phyloP scores from a whole-genome alignment of 2,113 vertebrate genomes.

The Hydrolagus affinis region DNA sequence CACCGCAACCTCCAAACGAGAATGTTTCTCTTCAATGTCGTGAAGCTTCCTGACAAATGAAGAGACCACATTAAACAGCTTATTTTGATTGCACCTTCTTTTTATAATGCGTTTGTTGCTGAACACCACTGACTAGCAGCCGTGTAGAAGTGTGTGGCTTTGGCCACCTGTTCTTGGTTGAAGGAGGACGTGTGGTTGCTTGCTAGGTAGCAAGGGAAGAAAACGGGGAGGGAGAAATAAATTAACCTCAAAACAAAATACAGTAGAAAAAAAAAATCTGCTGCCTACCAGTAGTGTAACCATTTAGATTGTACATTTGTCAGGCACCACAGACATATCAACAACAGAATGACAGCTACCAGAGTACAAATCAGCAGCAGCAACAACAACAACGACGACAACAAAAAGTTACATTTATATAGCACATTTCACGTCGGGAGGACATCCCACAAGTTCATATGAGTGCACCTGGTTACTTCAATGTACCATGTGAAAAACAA shows the following conservation, averaged over 20 bases:
- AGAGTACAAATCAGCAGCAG: too few species aligned
- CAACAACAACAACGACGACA: too few species aligned
- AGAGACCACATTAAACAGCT: conserved; percentile 13
- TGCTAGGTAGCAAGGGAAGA: too few species aligned
- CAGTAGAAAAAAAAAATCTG: neutral
- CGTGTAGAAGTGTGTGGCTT: conserved; percentile 12
- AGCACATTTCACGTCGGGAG: too few species aligned
- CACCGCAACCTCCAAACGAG: neutral
- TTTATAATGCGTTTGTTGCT: conserved; percentile 16
- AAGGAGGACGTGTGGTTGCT: neutral
- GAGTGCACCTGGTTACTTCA: too few species aligned
- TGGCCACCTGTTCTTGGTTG: neutral
- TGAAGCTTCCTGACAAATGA: neutral
- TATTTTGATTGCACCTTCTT: neutral
- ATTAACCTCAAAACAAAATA: too few species aligned
- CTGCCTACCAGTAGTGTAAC: neutral
- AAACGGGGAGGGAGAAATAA: neutral
- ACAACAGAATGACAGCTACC: too few species aligned
- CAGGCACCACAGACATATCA: too few species aligned
- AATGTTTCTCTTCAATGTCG: neutral
- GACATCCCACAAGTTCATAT: too few species aligned
- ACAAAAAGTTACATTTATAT: too few species aligned
- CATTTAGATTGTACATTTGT: too few species aligned
- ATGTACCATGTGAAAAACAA: too few species aligned
- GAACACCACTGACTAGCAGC: neutral